Conservation (phyloP, 2,113 vertebrate genomes). For the Sceloporus tristichus region DNA sequence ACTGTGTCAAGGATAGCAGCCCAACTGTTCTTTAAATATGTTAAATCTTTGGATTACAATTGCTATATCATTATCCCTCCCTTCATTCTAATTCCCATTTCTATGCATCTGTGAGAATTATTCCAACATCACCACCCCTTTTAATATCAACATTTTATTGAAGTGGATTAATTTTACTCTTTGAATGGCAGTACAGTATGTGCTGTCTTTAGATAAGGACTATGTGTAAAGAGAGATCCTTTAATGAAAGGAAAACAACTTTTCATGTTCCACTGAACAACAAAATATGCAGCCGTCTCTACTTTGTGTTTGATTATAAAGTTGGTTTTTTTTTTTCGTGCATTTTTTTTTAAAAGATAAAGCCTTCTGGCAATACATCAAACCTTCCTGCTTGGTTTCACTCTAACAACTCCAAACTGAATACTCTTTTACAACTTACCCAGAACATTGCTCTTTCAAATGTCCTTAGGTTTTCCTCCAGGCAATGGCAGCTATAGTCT, state of each 20-base stretch:
- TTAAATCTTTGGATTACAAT: slow-evolving; percentile 7
- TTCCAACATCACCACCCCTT: not conserved
- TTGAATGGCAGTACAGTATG: slow-evolving; percentile 49
- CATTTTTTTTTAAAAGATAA: slow-evolving; percentile 64
- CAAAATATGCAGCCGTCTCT: slow-evolving; percentile 61
- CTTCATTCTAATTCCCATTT: slow-evolving; percentile 36
- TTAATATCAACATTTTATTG: slow-evolving; percentile 35
- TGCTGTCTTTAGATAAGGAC: slow-evolving; percentile 60
- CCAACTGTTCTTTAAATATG: slow-evolving; percentile 1
- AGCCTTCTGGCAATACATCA: slow-evolving; percentile 75
- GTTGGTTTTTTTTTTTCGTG: not conserved
- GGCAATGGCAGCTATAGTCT: slow-evolving; percentile 64
- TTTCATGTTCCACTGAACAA: slow-evolving; percentile 63
- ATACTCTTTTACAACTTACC: slow-evolving; percentile 62
- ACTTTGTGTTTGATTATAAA: slow-evolving; percentile 69
- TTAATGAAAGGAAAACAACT: slow-evolving; percentile 70
- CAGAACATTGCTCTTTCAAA: slow-evolving; percentile 62
- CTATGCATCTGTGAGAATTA: slow-evolving; percentile 37
- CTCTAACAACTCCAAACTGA: slow-evolving; percentile 58
- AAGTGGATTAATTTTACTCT: slow-evolving; percentile 56
- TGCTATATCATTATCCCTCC: slow-evolving; percentile 23
- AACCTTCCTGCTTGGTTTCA: slow-evolving; percentile 62
- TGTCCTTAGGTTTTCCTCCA: slow-evolving; percentile 76
- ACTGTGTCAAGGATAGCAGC: not conserved
- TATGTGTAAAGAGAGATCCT: slow-evolving; percentile 52